phyloP scores from a whole-genome alignment of 2,113 vertebrate genomes.

The Pachycephala philippinensis region DNA sequence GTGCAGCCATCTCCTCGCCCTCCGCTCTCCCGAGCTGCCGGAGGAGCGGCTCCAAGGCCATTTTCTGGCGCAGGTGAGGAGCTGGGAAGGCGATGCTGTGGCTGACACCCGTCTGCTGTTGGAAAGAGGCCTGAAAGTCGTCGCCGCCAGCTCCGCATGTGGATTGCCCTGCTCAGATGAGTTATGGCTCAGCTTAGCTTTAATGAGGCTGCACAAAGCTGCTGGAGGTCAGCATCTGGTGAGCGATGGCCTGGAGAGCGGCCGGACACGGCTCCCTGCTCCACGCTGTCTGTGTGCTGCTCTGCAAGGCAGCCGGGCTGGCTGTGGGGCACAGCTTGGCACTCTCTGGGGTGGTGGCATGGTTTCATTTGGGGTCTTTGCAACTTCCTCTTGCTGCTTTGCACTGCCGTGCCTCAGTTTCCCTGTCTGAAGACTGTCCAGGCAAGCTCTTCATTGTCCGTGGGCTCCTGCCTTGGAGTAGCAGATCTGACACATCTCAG shows the following conservation, averaged over 20 bases:
- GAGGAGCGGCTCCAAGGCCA: background rate
- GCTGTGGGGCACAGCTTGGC: accelerated
- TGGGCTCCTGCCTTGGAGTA: background rate
- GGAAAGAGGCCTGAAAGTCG: background rate
- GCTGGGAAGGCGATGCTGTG: background rate
- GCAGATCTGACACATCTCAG: background rate
- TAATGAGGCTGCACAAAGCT: background rate
- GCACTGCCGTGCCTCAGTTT: background rate
- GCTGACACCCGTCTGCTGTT: background rate
- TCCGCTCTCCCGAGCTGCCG: accelerated
- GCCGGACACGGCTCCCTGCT: background rate
- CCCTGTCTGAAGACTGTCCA: background rate
- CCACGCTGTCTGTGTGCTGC: accelerated
- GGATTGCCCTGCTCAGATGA: background rate
- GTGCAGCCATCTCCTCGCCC: accelerated
- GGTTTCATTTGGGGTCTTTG: background rate
- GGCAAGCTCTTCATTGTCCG: no score
- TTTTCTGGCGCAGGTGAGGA: background rate
- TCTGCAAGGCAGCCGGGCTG: background rate
- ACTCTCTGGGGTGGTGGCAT: accelerated
- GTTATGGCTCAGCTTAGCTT: background rate
- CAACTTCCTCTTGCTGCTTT: background rate
- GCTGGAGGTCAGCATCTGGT: background rate
- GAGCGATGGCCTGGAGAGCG: background rate
- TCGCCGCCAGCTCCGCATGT: background rate